Percentiles rank a stretch among this genome's conserved stretches.
Evolutionary conservation across 2,797 vertebrate species (phyloP).

Genomic region (Macropus fuliginosus): DNA sequence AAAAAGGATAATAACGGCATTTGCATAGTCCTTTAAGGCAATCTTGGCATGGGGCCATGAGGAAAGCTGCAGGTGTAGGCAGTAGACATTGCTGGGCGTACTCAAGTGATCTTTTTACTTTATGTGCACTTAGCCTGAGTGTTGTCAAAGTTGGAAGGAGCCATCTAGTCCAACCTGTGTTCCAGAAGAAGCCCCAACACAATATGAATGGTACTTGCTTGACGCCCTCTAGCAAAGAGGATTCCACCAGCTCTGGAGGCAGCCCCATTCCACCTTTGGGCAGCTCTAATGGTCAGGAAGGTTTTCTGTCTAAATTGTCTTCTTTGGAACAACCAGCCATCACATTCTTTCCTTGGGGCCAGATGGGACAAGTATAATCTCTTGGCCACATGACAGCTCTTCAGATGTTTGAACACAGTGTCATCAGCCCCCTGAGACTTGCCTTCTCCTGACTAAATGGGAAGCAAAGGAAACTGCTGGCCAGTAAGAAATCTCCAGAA

Average conservation of each 20-base stretch:
- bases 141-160: background rate
- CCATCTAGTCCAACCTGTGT: background rate
- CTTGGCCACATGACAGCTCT: background rate
- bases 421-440: background rate
- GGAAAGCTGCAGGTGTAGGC: background rate
- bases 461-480: background rate
- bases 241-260: background rate
- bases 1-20: background rate
- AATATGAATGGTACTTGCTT: background rate
- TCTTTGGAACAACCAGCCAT: background rate
- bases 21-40: background rate
- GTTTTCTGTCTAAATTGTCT: background rate
- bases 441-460: background rate
- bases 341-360: background rate
- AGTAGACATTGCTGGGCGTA: background rate
- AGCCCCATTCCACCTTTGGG: background rate
- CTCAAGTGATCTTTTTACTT: background rate
- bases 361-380: background rate
- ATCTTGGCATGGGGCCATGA: background rate
- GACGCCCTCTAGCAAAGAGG: background rate
- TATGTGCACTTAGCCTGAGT: background rate
- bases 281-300: background rate
- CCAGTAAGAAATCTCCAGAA: background rate
- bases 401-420: background rate
- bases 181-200: background rate